Evolutionary conservation across 2,113 vertebrate genomes (phyloP).

Genomic region (Carassius carassius): DNA sequence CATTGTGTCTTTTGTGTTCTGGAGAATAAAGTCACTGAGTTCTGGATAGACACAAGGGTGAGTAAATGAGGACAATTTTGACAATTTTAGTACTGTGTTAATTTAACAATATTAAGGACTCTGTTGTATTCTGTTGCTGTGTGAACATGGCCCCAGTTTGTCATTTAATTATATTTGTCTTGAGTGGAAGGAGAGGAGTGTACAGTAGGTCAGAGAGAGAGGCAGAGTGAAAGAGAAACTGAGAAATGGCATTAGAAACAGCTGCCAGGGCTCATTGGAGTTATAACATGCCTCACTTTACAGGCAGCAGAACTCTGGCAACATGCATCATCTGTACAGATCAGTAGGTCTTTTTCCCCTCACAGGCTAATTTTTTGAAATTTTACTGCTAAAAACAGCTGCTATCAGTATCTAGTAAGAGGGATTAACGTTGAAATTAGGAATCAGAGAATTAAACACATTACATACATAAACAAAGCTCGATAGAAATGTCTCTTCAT

Average conservation of each 20-base stretch:
- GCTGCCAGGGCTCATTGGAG: slow-evolving; percentile 40
- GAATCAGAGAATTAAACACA: neutral
- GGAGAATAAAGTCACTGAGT: too few species aligned
- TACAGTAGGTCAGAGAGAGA: neutral
- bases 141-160: neutral
- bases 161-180: neutral
- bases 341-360: slow-evolving; percentile 10
- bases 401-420: neutral
- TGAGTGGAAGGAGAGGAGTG: neutral
- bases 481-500: neutral
- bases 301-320: slow-evolving; percentile 27
- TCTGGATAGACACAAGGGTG: too few species aligned
- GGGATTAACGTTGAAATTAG: neutral
- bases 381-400: slow-evolving; percentile 29
- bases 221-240: neutral
- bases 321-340: slow-evolving; percentile 30
- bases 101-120: too few species aligned
- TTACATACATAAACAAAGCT: neutral
- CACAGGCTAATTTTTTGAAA: slow-evolving; percentile 38
- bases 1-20: too few species aligned
- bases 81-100: too few species aligned
- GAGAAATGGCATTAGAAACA: slow-evolving; percentile 23
- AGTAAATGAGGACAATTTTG: too few species aligned
- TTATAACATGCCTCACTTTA: slow-evolving; percentile 45
- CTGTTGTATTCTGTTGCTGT: too few species aligned